Evolutionary conservation across 2,888 invertebrate species (phyloP).

Genomic region (Cyaniris semiargus): DNA sequence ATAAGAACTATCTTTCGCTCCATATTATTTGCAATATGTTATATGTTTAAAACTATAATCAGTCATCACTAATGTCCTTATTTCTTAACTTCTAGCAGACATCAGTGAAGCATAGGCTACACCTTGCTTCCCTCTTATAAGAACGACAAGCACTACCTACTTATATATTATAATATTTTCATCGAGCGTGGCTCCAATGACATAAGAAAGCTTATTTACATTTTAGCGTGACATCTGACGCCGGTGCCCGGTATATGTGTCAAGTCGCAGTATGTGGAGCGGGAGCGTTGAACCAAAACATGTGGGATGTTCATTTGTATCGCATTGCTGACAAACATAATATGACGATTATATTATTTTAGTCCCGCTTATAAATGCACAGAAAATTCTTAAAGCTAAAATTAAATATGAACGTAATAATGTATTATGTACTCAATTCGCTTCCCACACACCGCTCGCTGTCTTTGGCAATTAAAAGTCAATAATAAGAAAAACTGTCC

Average conservation of each 20-base stretch:
- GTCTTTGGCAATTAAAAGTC: no score
- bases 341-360: neutral
- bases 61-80: neutral
- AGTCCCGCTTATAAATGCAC: neutral
- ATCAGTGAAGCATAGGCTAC: no score
- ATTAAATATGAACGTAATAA: neutral
- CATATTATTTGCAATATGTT: no score
- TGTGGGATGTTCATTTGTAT: neutral
- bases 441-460: neutral
- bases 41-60: no score
- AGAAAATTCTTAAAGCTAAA: neutral
- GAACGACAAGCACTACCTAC: neutral
- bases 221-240: neutral
- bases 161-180: neutral
- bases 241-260: neutral
- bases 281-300: slow-evolving; percentile 16
- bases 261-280: slow-evolving; percentile 9
- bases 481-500: no score
- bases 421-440: neutral
- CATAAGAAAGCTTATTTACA: neutral
- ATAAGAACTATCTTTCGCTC: no score
- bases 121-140: neutral
- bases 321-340: neutral
- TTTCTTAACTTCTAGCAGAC: no score
- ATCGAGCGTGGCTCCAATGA: neutral